These are phyloP conservation scores for Alces alces DNA, from an alignment of 2,113 vertebrate genomes.

Conservation along the genomic window DNA sequence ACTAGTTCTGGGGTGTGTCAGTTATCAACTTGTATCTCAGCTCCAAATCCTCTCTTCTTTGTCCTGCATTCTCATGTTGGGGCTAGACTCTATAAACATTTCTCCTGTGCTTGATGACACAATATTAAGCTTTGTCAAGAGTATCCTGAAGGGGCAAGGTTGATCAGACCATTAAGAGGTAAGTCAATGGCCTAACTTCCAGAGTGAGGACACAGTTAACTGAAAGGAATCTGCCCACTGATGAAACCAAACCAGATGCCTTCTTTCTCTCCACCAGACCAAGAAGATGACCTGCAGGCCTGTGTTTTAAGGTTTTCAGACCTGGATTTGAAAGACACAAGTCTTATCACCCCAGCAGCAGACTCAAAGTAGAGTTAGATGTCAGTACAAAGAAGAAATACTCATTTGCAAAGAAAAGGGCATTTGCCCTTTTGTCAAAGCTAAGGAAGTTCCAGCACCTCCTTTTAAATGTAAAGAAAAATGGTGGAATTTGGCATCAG, in stretches of 20 bases:
- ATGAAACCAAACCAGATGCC: conserved; percentile 59
- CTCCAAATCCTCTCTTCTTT: neutral
- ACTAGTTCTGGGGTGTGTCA: neutral
- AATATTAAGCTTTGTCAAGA: neutral
- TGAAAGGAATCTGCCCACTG: neutral
- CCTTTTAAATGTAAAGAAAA: conserved; percentile 30
- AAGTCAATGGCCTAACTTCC: neutral
- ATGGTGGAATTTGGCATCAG: conserved; percentile 85
- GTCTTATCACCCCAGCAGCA: conserved; percentile 56
- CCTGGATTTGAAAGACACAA: conserved; percentile 79
- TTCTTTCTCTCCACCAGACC: conserved; percentile 47
- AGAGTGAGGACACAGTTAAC: neutral
- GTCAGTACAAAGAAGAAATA: conserved; percentile 81
- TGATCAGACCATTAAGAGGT: neutral
- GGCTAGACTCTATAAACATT: neutral
- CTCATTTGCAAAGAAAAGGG: conserved; percentile 86
- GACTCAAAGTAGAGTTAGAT: conserved; percentile 78
- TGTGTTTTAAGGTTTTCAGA: conserved; percentile 74
- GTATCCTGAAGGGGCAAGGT: neutral
- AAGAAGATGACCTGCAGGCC: conserved; percentile 48
- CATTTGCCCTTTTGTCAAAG: conserved; percentile 91
- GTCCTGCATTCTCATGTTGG: neutral
- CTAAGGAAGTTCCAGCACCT: conserved; percentile 73
- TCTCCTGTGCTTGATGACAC: neutral
- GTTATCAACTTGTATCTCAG: neutral